Conservation (phyloP, 2,888 invertebrate genomes). For the Melipona beecheii region DNA sequence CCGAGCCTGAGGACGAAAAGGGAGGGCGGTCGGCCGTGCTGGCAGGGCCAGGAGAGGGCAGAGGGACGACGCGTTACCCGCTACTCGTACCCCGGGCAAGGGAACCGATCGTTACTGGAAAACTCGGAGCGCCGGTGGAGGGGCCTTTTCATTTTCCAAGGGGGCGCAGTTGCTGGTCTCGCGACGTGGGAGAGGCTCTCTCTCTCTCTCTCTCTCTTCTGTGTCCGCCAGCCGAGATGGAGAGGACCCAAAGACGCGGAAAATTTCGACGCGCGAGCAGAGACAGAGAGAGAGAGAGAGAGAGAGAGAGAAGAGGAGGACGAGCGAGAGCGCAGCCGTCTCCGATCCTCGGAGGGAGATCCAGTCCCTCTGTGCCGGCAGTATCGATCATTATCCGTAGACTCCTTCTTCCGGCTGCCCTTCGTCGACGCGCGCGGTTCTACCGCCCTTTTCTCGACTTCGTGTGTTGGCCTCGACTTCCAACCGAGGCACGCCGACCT, state of each 20-base stretch:
- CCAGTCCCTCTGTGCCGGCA: conserved; percentile 58
- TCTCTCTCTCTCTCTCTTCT: neutral
- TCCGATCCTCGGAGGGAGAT: conserved; percentile 62
- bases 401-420: neutral
- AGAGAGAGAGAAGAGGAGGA: neutral
- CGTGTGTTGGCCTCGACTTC: conserved; percentile 40
- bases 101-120: conserved; percentile 81
- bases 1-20: conserved; percentile 61
- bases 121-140: conserved; percentile 70
- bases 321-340: conserved; percentile 18
- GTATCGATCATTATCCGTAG: conserved; percentile 68
- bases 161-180: conserved; percentile 65
- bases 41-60: conserved; percentile 34
- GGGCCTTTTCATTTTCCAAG: conserved; percentile 73
- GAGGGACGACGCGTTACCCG: conserved; percentile 65
- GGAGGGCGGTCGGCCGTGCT: conserved; percentile 38
- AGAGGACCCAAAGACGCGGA: conserved; percentile 25
- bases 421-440: neutral
- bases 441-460: conserved; percentile 18
- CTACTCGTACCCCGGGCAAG: conserved; percentile 80
- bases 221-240: conserved; percentile 17
- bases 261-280: conserved; percentile 26
- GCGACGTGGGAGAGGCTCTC: conserved; percentile 43
- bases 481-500: conserved; percentile 52
- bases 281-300: neutral